Evolutionary conservation across 2,888 invertebrate genomes (phyloP), one percentile per base, ranked within the genome.

Genomic region (Allacma fusca): DNA sequence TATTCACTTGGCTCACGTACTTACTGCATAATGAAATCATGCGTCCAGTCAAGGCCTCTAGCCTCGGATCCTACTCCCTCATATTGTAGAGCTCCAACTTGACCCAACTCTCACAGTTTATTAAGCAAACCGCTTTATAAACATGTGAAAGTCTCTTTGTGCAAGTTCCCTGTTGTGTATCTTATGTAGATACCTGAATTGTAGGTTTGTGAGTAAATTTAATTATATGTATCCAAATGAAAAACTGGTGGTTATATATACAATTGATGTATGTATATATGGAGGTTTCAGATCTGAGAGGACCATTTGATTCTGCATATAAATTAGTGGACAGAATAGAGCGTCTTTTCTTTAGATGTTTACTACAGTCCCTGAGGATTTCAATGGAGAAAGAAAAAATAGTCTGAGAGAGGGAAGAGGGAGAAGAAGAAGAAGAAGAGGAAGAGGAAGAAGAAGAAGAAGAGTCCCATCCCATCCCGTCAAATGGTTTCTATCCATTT

Each of bases 401-500:
- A 34, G 29, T 29, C 29, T 68, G 40, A 34, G 34, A 34, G 34
- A 34, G 34, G 9, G 29, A 19, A 23, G 21, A 24, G 16, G 5
- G 64, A 24, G n/a, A 24, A 19, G 13, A n/a, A 65, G 65, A 65
- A 28, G 65, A 65, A 21, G 29, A 19, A 23, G 21, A 24, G 16
- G 5, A 23, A 24, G n/a, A 24, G 24, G 13, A n/a, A 65, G 65
- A 65, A 28, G 65, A 64, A 23, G 16, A 2, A 26, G 21, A 4
- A 13, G 21, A 69, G 69, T 69, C 21, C 69, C 69, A 43, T 69
- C 69, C 69, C 9, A 34, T 34, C 34, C 34, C 69, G 24, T 24
- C 57, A 71, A 71, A 71, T 71, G 71, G 71, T 71, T 71, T 71
- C 29, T 29, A 71, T 71, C 71, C 71, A 71, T 71, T 71, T 71